Base-by-base conservation (phyloP, 2,888 invertebrate species). In the Bombylius discolor region DNA sequence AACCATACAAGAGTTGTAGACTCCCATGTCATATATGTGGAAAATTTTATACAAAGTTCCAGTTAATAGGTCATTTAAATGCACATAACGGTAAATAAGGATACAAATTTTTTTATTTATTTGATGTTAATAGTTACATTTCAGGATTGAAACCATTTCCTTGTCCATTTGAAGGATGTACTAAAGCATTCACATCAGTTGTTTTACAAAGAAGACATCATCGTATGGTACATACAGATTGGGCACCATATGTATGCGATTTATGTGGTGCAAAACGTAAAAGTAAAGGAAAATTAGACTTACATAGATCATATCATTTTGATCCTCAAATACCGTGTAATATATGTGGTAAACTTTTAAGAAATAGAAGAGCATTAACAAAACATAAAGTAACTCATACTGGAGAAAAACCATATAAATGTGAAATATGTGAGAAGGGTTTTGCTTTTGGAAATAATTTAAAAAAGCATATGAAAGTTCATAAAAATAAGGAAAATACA, bases 291-390 rank as follows among this genome's bases (percentile, higher is more conserved):
- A 47, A 46, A n/a, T 52, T 34, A 11, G 13, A 47, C 5, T 12
- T 47, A 34, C 52, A 52, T 47, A 3, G 36, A 13, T 47, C 47
- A 14, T 52, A 52, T 52, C 52, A 52, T 47, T 32, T 32, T 46
- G 52, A 52, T 34, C 52, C 52, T 9, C 13, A 52, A n/a, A 46
- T 52, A 14, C 52, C 52, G 14, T 52, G 52, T 39, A n/a, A 31
- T 11, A 47, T 52, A 13, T 52, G 52, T n/a, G 52, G 52, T 31
- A 45, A 52, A 46, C 34, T 52, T n/a, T 46, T 46, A 47, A 14
- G 47, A 13, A 14, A 47, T 47, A 14, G 8, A 13, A 14, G 47
- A 14, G 47, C 47, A 9, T 3, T 47, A 8, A 47, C n/a, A 8
- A 47, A n/a, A 23, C 23, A 23, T 23, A 23, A 23, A 23, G 3